Evolutionary conservation across 1,140 invertebrate genomes (phyloP).

Genomic region (Anadara kagoshimensis): DNA sequence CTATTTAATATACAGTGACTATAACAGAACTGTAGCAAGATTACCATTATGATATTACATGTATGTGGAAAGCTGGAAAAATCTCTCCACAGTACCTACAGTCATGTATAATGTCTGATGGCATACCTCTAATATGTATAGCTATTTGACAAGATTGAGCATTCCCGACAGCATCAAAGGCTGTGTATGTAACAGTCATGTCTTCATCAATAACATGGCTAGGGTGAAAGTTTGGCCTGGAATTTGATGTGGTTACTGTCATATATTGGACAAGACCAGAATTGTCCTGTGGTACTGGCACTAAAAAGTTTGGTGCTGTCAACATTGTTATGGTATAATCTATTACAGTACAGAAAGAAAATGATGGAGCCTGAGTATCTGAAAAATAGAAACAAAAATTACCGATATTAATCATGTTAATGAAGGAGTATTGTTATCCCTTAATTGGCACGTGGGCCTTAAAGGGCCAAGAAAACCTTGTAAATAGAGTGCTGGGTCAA

Average conservation of each 20-base stretch:
- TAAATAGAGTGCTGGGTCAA: too few species aligned
- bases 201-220: slow-evolving; percentile 18
- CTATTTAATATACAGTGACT: too few species aligned
- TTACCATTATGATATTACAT: too few species aligned
- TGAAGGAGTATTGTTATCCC: too few species aligned
- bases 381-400: slow-evolving; percentile 7
- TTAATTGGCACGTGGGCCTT: too few species aligned
- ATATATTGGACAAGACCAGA: slow-evolving; percentile 15
- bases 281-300: slow-evolving; percentile 35
- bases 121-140: slow-evolving; percentile 39
- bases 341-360: slow-evolving; percentile 23
- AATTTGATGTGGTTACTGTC: slow-evolving; percentile 1
- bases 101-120: too few species aligned
- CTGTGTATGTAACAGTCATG: slow-evolving; percentile 29
- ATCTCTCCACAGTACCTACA: too few species aligned
- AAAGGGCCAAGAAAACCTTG: too few species aligned
- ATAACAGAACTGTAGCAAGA: too few species aligned
- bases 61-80: too few species aligned
- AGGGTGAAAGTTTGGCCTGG: slow-evolving; percentile 11
- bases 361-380: slow-evolving; percentile 39
- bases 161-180: slow-evolving; percentile 30
- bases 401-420: too few species aligned
- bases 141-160: slow-evolving; percentile 24
- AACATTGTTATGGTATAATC: slow-evolving; percentile 23
- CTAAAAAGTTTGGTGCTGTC: slow-evolving; percentile 19